Evolutionary conservation across 2,797 vertebrate genomes (phyloP).

Genomic region (Chelon labrosus): DNA sequence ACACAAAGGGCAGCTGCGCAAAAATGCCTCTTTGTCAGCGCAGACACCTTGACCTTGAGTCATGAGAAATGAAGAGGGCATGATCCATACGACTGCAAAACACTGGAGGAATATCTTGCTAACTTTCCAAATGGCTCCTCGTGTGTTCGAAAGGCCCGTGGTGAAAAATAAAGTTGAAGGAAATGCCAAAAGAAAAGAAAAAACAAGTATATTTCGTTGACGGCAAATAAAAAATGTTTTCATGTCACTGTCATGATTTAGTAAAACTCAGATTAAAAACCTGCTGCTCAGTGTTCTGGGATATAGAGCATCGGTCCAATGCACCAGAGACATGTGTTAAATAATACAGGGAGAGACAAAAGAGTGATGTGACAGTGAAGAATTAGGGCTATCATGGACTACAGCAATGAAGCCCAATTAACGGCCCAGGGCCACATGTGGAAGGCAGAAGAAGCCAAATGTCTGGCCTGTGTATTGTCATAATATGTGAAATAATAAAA

Average conservation of each 20-base stretch:
- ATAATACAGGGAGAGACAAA: not conserved
- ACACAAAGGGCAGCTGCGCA: constrained; percentile 7
- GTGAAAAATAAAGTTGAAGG: no score
- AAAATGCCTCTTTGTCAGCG: constrained; percentile 10
- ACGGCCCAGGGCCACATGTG: no score
- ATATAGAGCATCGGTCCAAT: not conserved
- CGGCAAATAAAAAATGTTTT: no score
- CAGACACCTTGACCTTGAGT: constrained; percentile 20
- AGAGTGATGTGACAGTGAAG: not conserved
- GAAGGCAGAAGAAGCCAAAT: no score
- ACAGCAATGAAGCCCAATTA: no score
- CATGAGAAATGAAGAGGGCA: not conserved
- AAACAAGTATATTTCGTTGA: no score
- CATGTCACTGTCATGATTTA: not conserved
- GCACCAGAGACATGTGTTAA: not conserved
- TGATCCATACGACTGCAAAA: not conserved
- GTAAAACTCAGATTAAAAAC: not conserved
- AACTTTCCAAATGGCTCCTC: not conserved
- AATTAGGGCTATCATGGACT: not conserved
- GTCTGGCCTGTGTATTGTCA: no score
- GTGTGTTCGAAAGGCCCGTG: constrained; percentile 16
- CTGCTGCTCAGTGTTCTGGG: not conserved
- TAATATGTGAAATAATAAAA: no score
- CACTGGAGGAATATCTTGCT: not conserved
- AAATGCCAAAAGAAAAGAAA: no score